phyloP scores from a whole-genome alignment of 2,113 vertebrate genomes.

The Salvelinus namaycush region DNA sequence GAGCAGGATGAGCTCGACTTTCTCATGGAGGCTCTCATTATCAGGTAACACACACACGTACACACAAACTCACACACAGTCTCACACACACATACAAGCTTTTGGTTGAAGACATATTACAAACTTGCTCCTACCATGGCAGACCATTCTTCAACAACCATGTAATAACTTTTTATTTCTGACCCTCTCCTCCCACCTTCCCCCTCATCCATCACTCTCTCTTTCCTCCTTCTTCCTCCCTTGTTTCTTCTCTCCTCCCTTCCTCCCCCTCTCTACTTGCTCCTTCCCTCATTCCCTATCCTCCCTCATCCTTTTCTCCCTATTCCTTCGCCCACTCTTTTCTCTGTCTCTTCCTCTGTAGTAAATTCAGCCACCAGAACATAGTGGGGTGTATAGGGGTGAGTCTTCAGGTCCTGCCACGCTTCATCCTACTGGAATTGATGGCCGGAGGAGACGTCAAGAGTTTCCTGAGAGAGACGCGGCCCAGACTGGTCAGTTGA shows the following conservation, averaged over 20 bases:
- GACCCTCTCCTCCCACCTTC: neutral
- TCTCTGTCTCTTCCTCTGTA: constrained; percentile 53
- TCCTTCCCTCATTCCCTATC: neutral
- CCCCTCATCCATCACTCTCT: neutral
- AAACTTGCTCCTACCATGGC: neutral
- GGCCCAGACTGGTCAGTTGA: constrained; percentile 88
- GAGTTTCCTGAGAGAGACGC: constrained; percentile 91
- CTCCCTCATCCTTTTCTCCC: neutral
- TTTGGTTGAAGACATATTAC: neutral
- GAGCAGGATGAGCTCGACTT: constrained; percentile 98
- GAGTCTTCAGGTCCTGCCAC: constrained; percentile 92
- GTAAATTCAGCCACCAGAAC: constrained; percentile 99
- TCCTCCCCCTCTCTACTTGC: no score
- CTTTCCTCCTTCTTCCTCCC: no score
- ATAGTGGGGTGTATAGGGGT: constrained; percentile 95
- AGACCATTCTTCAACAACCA: neutral
- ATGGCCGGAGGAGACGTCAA: constrained; percentile 98
- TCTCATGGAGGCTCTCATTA: constrained; percentile 98
- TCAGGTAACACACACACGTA: constrained; percentile 79
- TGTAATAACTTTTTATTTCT: no score
- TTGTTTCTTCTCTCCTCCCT: no score
- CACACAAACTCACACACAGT: neutral
- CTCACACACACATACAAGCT: no score
- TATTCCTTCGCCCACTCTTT: neutral
- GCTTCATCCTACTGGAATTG: constrained; percentile 95